Evolutionary conservation across 1,140 invertebrate genomes (phyloP).

Genomic region (Bombus vancouverensis): DNA sequence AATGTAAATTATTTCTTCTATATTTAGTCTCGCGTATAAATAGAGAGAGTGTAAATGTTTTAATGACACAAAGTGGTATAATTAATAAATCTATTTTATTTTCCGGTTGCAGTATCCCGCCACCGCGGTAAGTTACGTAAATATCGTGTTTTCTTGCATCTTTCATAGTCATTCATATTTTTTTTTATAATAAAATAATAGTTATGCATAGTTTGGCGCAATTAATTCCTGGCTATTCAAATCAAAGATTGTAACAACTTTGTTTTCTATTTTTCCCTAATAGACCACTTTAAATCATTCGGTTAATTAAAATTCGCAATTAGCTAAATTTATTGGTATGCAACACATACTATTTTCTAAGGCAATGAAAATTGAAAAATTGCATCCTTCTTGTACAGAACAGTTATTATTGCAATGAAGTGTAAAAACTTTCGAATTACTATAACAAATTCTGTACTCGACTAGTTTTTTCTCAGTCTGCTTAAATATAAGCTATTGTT

Average conservation of each 20-base stretch:
- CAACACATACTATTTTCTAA: too few relatives aligned
- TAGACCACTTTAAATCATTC: background rate
- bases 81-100: conserved; percentile 81
- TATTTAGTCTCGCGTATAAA: background rate
- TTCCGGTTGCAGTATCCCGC: conserved; percentile 85
- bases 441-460: background rate
- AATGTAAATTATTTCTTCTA: background rate
- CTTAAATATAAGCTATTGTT: background rate
- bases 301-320: too few relatives aligned
- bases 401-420: background rate
- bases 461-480: background rate
- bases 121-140: conserved; percentile 87
- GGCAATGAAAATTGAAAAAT: background rate
- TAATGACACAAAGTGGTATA: conserved; percentile 11
- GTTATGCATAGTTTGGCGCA: conserved; percentile 30
- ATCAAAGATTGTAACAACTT: background rate
- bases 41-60: background rate
- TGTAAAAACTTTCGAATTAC: background rate
- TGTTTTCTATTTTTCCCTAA: background rate
- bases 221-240: conserved; percentile 47
- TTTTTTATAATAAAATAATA: background rate
- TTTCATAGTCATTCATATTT: background rate
- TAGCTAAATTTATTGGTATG: too few relatives aligned
- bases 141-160: conserved; percentile 40
- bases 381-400: background rate